Evolutionary conservation across 1,140 invertebrate species (phyloP).

Genomic region (Notospermus geniculatus): DNA sequence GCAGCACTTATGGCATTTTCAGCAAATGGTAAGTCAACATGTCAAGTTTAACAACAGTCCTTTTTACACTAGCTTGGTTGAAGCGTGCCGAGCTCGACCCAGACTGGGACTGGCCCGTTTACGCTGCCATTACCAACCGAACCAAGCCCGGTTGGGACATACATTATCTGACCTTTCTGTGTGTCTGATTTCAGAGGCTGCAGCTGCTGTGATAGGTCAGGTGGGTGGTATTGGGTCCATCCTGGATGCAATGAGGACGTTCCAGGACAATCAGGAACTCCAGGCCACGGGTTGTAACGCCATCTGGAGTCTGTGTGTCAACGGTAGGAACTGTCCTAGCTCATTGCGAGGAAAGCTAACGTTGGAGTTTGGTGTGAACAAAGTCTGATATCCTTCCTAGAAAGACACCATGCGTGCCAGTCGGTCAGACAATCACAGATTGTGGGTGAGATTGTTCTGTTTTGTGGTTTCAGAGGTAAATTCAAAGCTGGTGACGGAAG

Average conservation of each 20-base stretch:
- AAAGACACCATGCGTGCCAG: too few species aligned
- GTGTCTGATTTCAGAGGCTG: constrained; percentile 30
- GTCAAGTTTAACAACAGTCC: neutral
- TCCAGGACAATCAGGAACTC: constrained; percentile 30
- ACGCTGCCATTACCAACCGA: too few species aligned
- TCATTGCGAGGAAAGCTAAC: neutral
- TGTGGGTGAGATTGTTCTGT: too few species aligned
- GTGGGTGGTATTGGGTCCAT: constrained; percentile 39
- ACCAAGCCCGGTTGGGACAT: too few species aligned
- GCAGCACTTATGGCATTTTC: constrained; percentile 45
- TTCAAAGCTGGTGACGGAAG: constrained; percentile 33
- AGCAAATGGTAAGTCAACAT: constrained; percentile 36
- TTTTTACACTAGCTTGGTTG: neutral
- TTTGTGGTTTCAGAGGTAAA: constrained; percentile 43
- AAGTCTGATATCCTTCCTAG: neutral
- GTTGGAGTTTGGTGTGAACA: neutral
- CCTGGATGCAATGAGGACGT: constrained; percentile 34
- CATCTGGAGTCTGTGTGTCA: constrained; percentile 44
- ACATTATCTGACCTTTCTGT: too few species aligned
- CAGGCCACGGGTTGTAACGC: constrained; percentile 40
- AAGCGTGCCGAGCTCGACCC: too few species aligned
- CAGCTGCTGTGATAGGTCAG: constrained; percentile 35
- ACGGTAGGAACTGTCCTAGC: constrained; percentile 27
- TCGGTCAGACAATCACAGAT: too few species aligned
- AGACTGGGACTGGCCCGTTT: too few species aligned